Evolutionary conservation across 2,888 invertebrate species (phyloP).

Genomic region (Pseudococcus viburni): DNA sequence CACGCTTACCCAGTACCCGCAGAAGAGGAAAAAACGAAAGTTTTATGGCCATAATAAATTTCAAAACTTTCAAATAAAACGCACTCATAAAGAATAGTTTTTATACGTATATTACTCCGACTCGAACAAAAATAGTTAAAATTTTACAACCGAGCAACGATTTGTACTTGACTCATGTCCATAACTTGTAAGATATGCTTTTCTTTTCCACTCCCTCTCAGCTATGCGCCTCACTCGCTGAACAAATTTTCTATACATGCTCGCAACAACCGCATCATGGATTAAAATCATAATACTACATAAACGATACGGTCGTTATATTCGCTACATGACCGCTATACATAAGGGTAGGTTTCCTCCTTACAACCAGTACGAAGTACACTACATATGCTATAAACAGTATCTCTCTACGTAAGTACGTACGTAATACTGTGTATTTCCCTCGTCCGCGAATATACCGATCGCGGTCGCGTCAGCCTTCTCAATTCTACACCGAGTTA

Average conservation of each 20-base stretch:
- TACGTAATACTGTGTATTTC: background rate
- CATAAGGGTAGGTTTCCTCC: background rate
- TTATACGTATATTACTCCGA: slow-evolving; percentile 30
- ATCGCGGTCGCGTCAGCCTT: background rate
- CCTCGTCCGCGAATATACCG: background rate
- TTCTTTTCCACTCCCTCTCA: background rate
- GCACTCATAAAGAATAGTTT: slow-evolving; percentile 48
- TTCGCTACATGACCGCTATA: slow-evolving; percentile 20
- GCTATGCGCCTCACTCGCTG: background rate
- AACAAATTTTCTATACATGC: background rate
- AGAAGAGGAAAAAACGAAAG: background rate
- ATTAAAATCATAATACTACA: slow-evolving; percentile 40
- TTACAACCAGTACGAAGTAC: background rate
- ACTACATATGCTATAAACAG: no score
- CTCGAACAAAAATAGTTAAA: slow-evolving; percentile 49
- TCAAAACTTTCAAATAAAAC: slow-evolving; percentile 58
- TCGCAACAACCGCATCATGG: slow-evolving; percentile 15
- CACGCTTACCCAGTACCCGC: background rate
- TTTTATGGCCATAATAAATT: slow-evolving; percentile 50
- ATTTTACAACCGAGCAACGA: slow-evolving; percentile 49
- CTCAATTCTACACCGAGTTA: background rate
- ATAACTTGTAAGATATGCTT: slow-evolving; percentile 44
- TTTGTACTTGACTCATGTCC: slow-evolving; percentile 49
- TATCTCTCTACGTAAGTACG: background rate
- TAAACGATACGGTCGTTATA: slow-evolving; percentile 39